Base-by-base conservation (phyloP, 2,797 vertebrate species). In the Hypotaenidia philippensis region DNA sequence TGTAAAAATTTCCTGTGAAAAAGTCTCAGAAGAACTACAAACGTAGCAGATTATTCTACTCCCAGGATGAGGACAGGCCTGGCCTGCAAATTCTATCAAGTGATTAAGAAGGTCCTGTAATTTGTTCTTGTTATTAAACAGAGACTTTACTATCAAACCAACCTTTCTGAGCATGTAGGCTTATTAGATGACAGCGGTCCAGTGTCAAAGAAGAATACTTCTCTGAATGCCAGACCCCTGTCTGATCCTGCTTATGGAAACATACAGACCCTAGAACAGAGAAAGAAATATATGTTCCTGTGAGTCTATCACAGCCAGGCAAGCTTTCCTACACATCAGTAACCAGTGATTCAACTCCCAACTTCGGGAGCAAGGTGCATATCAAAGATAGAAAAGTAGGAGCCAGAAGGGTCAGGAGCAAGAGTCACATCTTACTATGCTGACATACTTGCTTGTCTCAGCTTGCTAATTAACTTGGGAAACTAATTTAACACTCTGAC, bases 1-100 rank as follows among this genome's bases (percentile, higher is more conserved):
- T 15, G 50, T 25, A 91, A 78, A 88, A 87, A 65, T 59, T 83
- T 95, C 90, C 72, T 81, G 76, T 85, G 57, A 25, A 81, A 50
- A 61, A 59, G 22, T 38, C 63, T 87, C 63, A 65, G 53, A 72
- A 82, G 47, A 80, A 11, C 10, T 64, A 78, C 53, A 74, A 87
- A 89, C 3, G 10, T n/a, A 71, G 36, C 27, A 79, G 45, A 68
- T 76, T 49, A 47, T 83, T 81, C 55, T 84, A 10, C 74, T 68
- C 49, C 34, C 44, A 23, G 19, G 13, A 71, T 32, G 84, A 44
- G 26, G 5, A 61, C 49, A 78, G 20, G 20, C 5, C 29, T 74
- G 11, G 38, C 66, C 29, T 55, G 11, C 53, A 68, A 84, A 90
- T 17, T 32, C 80, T 55, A 34, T 25, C 44, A 72, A 60, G 26